Base-by-base conservation (phyloP, 2,113 vertebrate species). In the Acanthisitta chloris region DNA sequence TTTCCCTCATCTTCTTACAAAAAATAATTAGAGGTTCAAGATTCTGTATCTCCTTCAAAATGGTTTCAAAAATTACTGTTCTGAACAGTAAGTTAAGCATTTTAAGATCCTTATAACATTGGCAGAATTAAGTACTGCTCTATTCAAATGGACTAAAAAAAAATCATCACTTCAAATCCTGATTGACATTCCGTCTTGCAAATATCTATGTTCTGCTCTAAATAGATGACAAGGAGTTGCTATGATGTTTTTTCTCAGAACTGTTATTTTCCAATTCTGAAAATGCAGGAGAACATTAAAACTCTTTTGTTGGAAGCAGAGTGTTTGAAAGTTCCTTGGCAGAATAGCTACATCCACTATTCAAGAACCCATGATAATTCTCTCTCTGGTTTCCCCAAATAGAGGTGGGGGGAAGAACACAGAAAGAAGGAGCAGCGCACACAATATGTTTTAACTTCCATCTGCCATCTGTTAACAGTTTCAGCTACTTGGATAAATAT, bases 391-490 rank as follows among this genome's bases (percentile, higher is more conserved):
- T 93, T 95, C 87, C 46, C 38, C 92, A 88, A 81, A 88, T n/a
- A 83, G 79, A 83, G 62, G 33, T 65, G 54, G 36, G 48, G 28
- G 18, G 23, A 93, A 93, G 79, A 87, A 77, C 6, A 62, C 23
- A 80, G 67, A 73, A 83, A 88, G 79, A 80, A 90, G 88, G 54
- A 95, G 94, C 82, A 95, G 86, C 1, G 0, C 79, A 92, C 59
- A 83, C 79, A 94, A 36, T 90, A 90, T 92, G 85, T 31, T 92
- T 96, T 86, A 73, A 85, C 82, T 95, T 96, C 87, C 76, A 96
- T 94, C 88, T 86, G 71, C 92, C 92, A 90, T 92, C 96, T 92
- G 90, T 74, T 95, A 94, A 86, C 92, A 86, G 85, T 51, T 97
- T 96, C 82, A 86, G 67, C 81, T 82, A 70, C 93, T 94, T 65